Evolutionary conservation across 2,113 vertebrate genomes (phyloP).

Genomic region (Ochotona curzoniae): DNA sequence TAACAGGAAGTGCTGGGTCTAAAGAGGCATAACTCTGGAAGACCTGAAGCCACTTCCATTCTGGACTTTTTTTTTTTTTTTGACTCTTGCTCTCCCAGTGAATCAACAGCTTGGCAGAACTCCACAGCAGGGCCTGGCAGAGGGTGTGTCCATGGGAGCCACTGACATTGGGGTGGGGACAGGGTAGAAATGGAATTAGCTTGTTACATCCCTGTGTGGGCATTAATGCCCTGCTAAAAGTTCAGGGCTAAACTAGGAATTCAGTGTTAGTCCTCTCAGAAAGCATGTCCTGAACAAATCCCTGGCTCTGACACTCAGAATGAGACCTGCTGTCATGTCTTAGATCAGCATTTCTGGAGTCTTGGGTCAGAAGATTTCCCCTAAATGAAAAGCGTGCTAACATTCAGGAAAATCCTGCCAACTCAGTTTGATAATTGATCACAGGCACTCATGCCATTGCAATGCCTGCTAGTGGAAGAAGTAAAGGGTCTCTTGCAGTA

Average conservation of each 20-base stretch:
- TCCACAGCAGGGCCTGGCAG: not conserved
- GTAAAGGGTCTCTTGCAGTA: not conserved
- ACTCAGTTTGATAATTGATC: not conserved
- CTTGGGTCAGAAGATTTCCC: not conserved
- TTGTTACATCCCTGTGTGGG: conserved; percentile 49
- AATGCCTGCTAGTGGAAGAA: not conserved
- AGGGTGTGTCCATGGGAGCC: not conserved
- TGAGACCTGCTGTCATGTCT: not conserved
- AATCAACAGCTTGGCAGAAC: conserved; percentile 11
- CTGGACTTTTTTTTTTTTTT: not conserved
- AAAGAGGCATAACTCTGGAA: not conserved
- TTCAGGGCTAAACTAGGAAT: conserved; percentile 31
- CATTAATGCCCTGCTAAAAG: conserved; percentile 32
- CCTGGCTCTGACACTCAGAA: conserved; percentile 5
- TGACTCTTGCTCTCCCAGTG: not conserved
- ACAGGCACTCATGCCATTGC: not conserved
- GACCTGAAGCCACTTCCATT: not conserved
- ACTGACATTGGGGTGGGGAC: not conserved
- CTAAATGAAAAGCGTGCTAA: not conserved
- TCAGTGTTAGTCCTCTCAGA: conserved; percentile 14
- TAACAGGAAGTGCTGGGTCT: not conserved
- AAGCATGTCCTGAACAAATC: conserved; percentile 54
- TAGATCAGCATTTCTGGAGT: not conserved
- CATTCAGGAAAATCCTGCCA: not conserved
- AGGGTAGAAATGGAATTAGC: not conserved